Evolutionary conservation across 2,113 vertebrate species (phyloP), one percentile per base, ranked within the genome.

Genomic region (Vulpes lagopus): DNA sequence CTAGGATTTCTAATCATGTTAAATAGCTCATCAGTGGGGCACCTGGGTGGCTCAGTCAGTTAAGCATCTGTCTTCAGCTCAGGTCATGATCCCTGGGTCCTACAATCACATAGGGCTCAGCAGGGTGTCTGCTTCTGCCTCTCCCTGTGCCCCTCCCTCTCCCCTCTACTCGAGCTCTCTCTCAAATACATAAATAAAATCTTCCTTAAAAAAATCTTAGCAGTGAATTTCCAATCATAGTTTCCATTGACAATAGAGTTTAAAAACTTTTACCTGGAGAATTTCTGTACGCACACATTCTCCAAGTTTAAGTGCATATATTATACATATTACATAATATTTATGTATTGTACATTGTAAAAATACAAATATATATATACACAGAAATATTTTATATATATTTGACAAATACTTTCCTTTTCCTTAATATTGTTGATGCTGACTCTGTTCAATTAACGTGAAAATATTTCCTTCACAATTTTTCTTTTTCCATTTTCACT

Each of bases 401-500:
- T 60, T 80, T 82, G 67, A 92, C 20, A 43, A 96, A 85, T 22
- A 53, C 8, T 74, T 87, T 71, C 1, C 82, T 95, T 89, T 38
- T 30, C 35, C 38, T 89, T 62, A 79, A 27, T 27, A 51, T 71
- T 79, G 55, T 10, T 89, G 35, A 49, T n/a, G 71, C 23, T 82
- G 60, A 89, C 30, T 88, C 88, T 71, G 11, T 62, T 69, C 67
- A 69, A 35, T 55, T 79, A 94, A 62, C 73, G 35, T 57, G 32
- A 92, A 64, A 78, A 25, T 82, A 78, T 95, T 49, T 81, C 16
- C 74, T 89, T 95, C 20, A n/a, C 64, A 11, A 51, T 16, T 0
- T 65, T 79, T 96, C n/a, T 76, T 71, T 93, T 91, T 27, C 22
- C 15, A 85, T 89, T 95, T 89, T 84, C 49, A 91, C 1, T 35